Base-by-base conservation (phyloP, 2,113 vertebrate genomes). In the Blennius ocellaris region DNA sequence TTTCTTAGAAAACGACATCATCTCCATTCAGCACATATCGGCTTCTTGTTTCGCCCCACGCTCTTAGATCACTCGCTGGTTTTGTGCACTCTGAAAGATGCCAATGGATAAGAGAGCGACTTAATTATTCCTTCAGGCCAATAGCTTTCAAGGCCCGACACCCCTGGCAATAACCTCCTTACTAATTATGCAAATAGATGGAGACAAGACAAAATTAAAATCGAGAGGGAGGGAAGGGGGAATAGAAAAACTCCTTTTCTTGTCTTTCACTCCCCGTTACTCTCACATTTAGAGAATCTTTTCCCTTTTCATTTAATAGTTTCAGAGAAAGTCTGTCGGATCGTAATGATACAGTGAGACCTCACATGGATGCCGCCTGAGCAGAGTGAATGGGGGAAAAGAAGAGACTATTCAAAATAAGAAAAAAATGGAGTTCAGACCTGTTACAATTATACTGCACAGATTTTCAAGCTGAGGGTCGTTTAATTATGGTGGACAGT, bases 71-170 rank as follows among this genome's bases (percentile, higher is more conserved):
- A 16, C 73, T 68, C 5, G 8, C 65, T 63, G 69, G 56, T 48
- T 50, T 15, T 63, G 47, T 45, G 45, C 61, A 41, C 72, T 64
- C 66, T 36, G 59, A 76, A 79, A 79, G 81, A 84, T 87, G 64
- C 53, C 78, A 3, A 41, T 30, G 73, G 88, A 84, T 75, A 84
- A 84, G 56, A 81, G 77, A 81, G 83, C 0, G 44, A 55, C 82
- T 88, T 90, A 88, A 90, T 90, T 89, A 85, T 85, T 85, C 84
- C 89, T 88, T 16, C 56, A 86, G 84, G 84, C 86, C 84, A 73
- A 44, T 41, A 47, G 75, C 86, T 85, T 82, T 73, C 72, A 63
- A 83, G 68, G 69, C 84, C 78, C 78, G 36, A 61, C 78, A 49
- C 72, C 80, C 67, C 59, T 69, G 78, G 83, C 89, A 81, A 79